phyloP scores from a whole-genome alignment of 2,888 invertebrate species.

The Sinopyrophorus schimmeli region DNA sequence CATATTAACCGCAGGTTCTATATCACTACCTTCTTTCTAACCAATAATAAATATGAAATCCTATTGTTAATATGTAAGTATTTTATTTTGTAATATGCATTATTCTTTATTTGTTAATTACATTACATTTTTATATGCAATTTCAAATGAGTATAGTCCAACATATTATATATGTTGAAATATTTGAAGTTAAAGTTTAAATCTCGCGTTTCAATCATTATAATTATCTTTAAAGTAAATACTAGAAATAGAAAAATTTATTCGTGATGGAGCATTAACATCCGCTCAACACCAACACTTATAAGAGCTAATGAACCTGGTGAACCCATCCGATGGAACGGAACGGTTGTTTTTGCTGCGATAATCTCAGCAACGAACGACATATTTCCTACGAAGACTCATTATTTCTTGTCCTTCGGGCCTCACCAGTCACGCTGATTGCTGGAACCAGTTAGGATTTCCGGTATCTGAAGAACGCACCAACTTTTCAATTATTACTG shows the following conservation, averaged over 20 bases:
- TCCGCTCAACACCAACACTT: constrained; percentile 32
- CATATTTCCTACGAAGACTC: constrained; percentile 51
- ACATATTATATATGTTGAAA: too few relatives aligned
- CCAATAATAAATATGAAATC: too few relatives aligned
- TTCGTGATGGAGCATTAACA: constrained; percentile 31
- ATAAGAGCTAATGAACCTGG: constrained; percentile 43
- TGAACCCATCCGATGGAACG: constrained; percentile 40
- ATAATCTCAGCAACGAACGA: constrained; percentile 44
- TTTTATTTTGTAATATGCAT: too few relatives aligned
- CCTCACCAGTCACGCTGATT: constrained; percentile 54
- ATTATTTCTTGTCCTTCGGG: constrained; percentile 54
- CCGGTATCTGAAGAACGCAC: constrained; percentile 41
- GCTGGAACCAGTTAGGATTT: constrained; percentile 53
- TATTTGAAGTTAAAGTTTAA: too few relatives aligned
- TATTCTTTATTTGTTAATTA: too few relatives aligned
- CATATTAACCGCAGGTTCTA: too few relatives aligned
- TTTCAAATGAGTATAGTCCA: too few relatives aligned
- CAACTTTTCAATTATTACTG: too few relatives aligned
- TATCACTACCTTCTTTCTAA: too few relatives aligned
- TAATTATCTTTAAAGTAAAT: constrained; percentile 10
- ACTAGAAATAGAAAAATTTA: constrained; percentile 24
- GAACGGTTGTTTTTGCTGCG: constrained; percentile 36
- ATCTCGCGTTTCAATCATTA: too few relatives aligned
- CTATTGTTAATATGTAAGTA: too few relatives aligned
- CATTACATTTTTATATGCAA: too few relatives aligned